Evolutionary conservation across 2,113 vertebrate genomes (phyloP).

Genomic region (Gallinago paraguaiae): DNA sequence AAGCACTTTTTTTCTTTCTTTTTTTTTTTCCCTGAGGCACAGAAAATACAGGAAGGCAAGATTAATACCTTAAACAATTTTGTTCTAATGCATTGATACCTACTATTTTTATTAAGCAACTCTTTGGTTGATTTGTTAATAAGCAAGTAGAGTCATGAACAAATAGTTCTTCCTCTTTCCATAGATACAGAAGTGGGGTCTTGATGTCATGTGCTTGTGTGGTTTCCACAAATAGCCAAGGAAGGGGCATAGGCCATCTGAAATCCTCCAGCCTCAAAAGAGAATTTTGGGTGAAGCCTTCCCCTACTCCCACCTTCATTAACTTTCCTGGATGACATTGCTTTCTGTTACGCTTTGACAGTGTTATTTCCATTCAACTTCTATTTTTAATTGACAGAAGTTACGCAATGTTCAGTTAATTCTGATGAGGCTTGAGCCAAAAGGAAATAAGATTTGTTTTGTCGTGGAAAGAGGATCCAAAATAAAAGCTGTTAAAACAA

Average conservation of each 20-base stretch:
- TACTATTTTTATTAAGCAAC: background rate
- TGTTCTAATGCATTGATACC: background rate
- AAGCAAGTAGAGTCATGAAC: background rate
- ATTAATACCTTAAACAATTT: background rate
- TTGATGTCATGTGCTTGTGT: background rate
- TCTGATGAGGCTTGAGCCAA: background rate
- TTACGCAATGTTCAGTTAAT: background rate
- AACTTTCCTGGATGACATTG: background rate
- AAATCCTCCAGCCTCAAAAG: background rate
- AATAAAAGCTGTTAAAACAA: background rate
- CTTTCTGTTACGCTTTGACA: background rate
- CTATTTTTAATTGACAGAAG: background rate
- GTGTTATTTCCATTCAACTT: background rate
- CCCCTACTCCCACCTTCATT: background rate
- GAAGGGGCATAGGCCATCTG: background rate
- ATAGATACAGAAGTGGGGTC: background rate
- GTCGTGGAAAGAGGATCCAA: background rate
- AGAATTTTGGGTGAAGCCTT: background rate
- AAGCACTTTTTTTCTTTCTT: background rate
- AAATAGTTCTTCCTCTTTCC: background rate
- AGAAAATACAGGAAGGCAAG: background rate
- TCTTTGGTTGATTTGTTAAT: background rate
- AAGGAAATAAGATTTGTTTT: background rate
- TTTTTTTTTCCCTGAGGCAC: background rate
- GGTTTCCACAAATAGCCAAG: background rate